These are phyloP conservation scores for Hyperoplus lanceolatus DNA, from an alignment of 2,797 vertebrate species.

Conservation along the genomic window DNA sequence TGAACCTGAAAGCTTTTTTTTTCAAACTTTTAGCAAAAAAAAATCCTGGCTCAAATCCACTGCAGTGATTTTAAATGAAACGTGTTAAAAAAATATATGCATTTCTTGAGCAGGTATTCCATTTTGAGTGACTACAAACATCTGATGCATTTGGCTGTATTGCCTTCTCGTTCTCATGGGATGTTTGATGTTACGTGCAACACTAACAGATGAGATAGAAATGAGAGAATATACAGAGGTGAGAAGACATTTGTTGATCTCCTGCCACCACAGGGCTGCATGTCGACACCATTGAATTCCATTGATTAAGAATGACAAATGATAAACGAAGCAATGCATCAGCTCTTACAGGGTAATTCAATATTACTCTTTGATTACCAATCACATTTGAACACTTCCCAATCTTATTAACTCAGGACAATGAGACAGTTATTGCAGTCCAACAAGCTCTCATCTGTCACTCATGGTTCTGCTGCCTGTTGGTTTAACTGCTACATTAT, in stretches of 20 bases:
- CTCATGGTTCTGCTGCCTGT: not conserved
- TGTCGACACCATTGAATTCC: slow-evolving; percentile 27
- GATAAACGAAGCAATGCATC: slow-evolving; percentile 22
- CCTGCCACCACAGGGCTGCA: not conserved
- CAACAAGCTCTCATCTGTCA: not conserved
- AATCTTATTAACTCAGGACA: slow-evolving; percentile 44
- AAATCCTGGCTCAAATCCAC: slow-evolving; percentile 36
- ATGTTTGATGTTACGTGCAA: slow-evolving; percentile 1
- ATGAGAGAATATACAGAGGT: not conserved
- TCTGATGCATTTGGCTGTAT: slow-evolving; percentile 12
- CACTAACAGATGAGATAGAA: slow-evolving; percentile 14
- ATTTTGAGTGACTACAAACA: slow-evolving; percentile 26
- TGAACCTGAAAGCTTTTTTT: slow-evolving; percentile 6
- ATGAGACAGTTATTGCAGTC: slow-evolving; percentile 12
- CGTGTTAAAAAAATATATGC: slow-evolving; percentile 13
- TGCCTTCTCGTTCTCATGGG: slow-evolving; percentile 4
- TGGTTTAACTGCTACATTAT: not conserved
- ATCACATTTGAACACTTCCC: slow-evolving; percentile 47
- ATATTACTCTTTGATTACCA: slow-evolving; percentile 39
- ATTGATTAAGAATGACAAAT: slow-evolving; percentile 23
- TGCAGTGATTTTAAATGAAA: slow-evolving; percentile 20
- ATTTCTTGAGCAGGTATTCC: slow-evolving; percentile 18
- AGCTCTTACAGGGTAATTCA: not conserved
- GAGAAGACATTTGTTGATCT: not conserved
- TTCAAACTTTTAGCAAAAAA: slow-evolving; percentile 30